A percentile compares a stretch with the other conserved stretches of the same genome.
These are phyloP conservation scores for Eudasyphora cyanicolor DNA, from an alignment of 2,888 invertebrate species.

Conservation along the genomic window DNA sequence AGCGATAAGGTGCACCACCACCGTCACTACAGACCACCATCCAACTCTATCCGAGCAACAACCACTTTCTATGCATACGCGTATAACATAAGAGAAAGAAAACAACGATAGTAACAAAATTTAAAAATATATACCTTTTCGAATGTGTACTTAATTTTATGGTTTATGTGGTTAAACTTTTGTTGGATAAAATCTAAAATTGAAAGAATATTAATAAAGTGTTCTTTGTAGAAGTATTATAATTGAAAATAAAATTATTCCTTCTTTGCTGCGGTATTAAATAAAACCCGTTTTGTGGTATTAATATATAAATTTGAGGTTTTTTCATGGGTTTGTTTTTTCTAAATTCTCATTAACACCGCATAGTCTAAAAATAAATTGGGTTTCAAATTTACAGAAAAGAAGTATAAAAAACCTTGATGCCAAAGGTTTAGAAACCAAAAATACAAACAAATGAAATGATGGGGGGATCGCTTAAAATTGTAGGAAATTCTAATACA, in stretches of 20 bases:
- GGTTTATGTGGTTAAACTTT: not conserved
- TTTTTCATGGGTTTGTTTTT: not conserved
- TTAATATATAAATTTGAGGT: constrained; percentile 10
- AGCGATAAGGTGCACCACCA: not conserved
- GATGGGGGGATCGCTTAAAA: no score
- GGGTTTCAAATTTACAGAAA: no score
- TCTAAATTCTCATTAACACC: not conserved
- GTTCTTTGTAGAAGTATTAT: not conserved
- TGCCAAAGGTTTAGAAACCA: no score
- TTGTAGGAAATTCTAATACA: no score
- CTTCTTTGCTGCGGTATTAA: not conserved
- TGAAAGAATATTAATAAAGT: not conserved
- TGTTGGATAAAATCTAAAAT: not conserved
- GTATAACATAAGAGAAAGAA: not conserved
- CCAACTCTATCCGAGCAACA: not conserved
- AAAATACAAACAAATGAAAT: no score
- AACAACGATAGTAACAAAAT: not conserved
- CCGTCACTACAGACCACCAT: not conserved
- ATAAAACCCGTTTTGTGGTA: not conserved
- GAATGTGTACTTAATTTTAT: not conserved
- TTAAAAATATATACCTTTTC: not conserved
- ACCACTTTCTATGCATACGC: not conserved
- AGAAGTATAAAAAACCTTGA: no score
- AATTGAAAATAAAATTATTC: no score
- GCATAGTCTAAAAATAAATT: not conserved